A percentile compares a stretch with the other conserved stretches of the same genome.
phyloP scores from a whole-genome alignment of 1,140 invertebrate species.

The Polypedilum pembai region DNA sequence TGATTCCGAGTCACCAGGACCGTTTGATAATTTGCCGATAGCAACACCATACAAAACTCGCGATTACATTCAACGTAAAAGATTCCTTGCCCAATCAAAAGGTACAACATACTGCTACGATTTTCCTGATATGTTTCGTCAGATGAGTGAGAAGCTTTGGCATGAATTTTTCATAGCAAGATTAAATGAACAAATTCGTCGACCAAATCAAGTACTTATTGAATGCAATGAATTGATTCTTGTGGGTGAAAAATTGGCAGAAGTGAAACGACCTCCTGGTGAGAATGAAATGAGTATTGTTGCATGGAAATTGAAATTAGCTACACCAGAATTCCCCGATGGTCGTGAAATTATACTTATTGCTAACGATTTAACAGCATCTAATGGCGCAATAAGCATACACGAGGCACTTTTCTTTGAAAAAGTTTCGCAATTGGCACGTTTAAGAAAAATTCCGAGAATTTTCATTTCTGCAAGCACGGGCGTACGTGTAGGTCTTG shows the following conservation, averaged over 20 bases:
- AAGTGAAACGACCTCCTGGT: slow-evolving; percentile 86
- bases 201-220: slow-evolving; percentile 57
- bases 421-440: slow-evolving; percentile 80
- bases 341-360: slow-evolving; percentile 93
- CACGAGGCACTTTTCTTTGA: slow-evolving; percentile 88
- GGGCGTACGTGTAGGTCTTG: slow-evolving; percentile 93
- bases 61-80: slow-evolving; percentile 94
- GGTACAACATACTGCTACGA: slow-evolving; percentile 99
- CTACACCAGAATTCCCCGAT: slow-evolving; percentile 89
- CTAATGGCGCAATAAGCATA: slow-evolving; percentile 95
- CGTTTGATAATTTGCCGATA: slow-evolving; percentile 86
- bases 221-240: slow-evolving; percentile 79
- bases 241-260: slow-evolving; percentile 68
- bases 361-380: slow-evolving; percentile 91
- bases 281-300: slow-evolving; percentile 98
- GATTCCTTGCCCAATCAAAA: slow-evolving; percentile 91
- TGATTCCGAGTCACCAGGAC: slow-evolving; percentile 74
- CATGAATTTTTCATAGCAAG: slow-evolving; percentile 66
- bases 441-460: slow-evolving; percentile 81
- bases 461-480: slow-evolving; percentile 95
- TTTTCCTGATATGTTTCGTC: slow-evolving; percentile 90
- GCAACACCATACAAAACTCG: slow-evolving; percentile 95
- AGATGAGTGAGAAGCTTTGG: slow-evolving; percentile 80
- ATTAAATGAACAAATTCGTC: slow-evolving; percentile 50
- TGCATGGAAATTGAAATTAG: slow-evolving; percentile 87